These are phyloP conservation scores for Petromus typicus DNA, from an alignment of 2,113 vertebrate genomes.

Conservation along the genomic window DNA sequence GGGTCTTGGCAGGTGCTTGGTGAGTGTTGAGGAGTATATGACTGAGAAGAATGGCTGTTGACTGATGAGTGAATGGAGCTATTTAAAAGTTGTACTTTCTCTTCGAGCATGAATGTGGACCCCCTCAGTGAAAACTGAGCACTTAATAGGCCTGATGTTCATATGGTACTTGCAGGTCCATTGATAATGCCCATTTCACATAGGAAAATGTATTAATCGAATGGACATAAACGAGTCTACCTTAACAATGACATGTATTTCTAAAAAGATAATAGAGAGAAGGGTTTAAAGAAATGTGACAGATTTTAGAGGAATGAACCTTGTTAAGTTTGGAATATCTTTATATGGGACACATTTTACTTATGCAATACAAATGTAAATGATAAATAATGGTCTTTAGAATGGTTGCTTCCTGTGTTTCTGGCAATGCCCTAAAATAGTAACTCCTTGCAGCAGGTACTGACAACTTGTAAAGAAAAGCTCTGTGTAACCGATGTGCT, in stretches of 20 bases:
- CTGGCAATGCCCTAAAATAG: not conserved
- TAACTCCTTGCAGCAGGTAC: not conserved
- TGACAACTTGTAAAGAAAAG: constrained; percentile 25
- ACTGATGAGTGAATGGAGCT: not conserved
- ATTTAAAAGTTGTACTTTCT: not conserved
- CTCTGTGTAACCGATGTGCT: not conserved
- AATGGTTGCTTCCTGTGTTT: not conserved
- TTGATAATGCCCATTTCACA: not conserved
- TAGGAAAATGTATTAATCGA: not conserved
- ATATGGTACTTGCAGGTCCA: not conserved
- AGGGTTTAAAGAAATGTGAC: not conserved
- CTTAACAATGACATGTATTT: not conserved
- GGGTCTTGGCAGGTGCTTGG: not conserved
- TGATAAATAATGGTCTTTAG: not conserved
- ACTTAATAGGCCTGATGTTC: not conserved
- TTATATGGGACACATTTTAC: not conserved
- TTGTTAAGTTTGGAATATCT: not conserved
- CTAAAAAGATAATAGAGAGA: not conserved
- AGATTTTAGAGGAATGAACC: not conserved
- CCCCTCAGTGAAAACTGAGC: not conserved
- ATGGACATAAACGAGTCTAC: not conserved
- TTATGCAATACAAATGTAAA: not conserved
- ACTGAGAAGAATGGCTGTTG: not conserved
- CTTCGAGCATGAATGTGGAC: not conserved
- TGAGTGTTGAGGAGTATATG: not conserved